These are phyloP conservation scores for Sphyrna mokarran DNA, from an alignment of 2,113 vertebrate species.

Conservation along the genomic window DNA sequence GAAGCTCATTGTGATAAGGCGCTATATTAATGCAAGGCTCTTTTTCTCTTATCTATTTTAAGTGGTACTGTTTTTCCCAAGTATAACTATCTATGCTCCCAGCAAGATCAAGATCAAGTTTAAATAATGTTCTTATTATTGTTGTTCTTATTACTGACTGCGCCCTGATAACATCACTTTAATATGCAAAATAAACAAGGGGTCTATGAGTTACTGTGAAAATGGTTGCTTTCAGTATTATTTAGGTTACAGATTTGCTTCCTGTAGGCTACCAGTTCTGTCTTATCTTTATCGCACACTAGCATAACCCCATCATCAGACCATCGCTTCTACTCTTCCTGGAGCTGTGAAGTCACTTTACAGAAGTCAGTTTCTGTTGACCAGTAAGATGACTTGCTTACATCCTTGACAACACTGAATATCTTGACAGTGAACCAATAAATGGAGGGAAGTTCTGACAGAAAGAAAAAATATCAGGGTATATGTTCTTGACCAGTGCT, in stretches of 20 bases:
- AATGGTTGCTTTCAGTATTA: background rate
- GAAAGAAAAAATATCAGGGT: conserved; percentile 13
- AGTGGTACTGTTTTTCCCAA: background rate
- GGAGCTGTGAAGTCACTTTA: background rate
- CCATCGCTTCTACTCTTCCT: background rate
- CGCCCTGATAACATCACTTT: conserved; percentile 10
- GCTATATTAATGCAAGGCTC: conserved; percentile 22
- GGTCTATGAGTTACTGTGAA: background rate
- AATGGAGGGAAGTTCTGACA: background rate
- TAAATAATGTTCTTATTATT: background rate
- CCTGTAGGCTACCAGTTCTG: no score
- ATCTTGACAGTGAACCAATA: background rate
- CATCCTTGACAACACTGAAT: background rate
- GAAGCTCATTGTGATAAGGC: conserved; percentile 25
- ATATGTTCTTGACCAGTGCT: background rate
- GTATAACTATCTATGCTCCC: background rate
- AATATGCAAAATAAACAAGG: background rate
- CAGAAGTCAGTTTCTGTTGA: background rate
- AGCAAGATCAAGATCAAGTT: background rate
- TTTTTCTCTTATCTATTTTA: conserved; percentile 1
- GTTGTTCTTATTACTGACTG: background rate
- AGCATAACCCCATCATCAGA: background rate
- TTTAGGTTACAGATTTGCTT: background rate
- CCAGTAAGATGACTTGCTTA: conserved; percentile 13
- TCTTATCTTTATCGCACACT: background rate